These are phyloP conservation scores for Glyphotaelius pellucidus DNA, from an alignment of 2,888 invertebrate genomes.

Conservation along the genomic window DNA sequence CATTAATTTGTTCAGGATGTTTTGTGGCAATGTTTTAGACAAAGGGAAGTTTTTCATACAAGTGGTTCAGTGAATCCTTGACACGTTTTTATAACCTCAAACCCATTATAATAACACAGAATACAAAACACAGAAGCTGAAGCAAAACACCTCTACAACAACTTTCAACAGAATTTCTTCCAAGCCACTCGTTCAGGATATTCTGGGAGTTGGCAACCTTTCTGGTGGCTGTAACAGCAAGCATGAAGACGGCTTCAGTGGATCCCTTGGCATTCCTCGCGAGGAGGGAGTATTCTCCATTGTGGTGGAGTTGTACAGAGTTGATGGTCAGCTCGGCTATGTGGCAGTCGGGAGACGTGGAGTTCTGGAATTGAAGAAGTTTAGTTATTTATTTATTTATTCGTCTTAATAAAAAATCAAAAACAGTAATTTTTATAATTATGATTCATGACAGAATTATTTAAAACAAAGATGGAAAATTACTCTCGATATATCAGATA, in stretches of 20 bases:
- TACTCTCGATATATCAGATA: too few relatives aligned
- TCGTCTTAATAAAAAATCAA: too few relatives aligned
- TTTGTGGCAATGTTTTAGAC: too few relatives aligned
- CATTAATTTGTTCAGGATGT: too few relatives aligned
- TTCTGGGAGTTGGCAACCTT: slow-evolving; percentile 60
- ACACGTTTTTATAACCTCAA: not conserved
- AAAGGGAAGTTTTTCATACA: too few relatives aligned
- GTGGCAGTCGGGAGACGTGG: slow-evolving; percentile 78
- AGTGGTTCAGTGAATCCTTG: not conserved
- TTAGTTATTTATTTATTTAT: not conserved
- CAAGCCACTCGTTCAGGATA: slow-evolving; percentile 64
- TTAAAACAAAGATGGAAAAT: too few relatives aligned
- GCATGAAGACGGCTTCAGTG: slow-evolving; percentile 79
- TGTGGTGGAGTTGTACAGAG: slow-evolving; percentile 77
- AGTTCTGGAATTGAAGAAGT: slow-evolving; percentile 73
- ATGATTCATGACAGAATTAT: too few relatives aligned
- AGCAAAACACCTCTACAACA: not conserved
- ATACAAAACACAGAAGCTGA: too few relatives aligned
- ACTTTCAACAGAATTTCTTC: slow-evolving; percentile 17
- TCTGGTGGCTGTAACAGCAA: slow-evolving; percentile 77
- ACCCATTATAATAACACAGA: not conserved
- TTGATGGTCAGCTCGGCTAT: slow-evolving; percentile 79
- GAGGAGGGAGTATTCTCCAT: slow-evolving; percentile 81
- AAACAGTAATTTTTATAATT: too few relatives aligned
- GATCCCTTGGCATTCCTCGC: slow-evolving; percentile 81